Evolutionary conservation across 2,797 vertebrate species (phyloP).

Genomic region (Agapornis canus): DNA sequence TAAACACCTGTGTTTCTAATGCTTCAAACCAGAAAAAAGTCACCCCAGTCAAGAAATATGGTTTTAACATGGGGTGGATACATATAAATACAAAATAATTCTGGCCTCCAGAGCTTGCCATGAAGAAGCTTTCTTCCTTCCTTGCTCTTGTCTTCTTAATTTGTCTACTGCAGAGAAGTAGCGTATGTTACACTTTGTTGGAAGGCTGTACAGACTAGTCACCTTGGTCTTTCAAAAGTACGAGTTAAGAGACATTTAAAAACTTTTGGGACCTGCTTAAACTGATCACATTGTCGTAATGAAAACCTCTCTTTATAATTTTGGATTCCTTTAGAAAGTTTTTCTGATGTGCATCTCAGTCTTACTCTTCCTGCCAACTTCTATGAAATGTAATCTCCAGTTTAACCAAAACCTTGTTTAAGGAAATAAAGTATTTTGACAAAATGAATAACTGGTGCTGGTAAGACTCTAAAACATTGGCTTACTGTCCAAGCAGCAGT

Average conservation of each 20-base stretch:
- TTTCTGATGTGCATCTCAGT: background rate
- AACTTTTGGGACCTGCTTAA: background rate
- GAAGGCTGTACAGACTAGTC: background rate
- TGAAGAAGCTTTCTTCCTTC: background rate
- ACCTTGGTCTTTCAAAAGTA: background rate
- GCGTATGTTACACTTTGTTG: background rate
- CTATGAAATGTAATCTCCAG: background rate
- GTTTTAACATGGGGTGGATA: background rate
- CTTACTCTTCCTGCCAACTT: background rate
- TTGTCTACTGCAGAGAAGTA: background rate
- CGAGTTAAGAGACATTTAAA: background rate
- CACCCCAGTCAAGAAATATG: accelerated
- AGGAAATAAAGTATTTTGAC: background rate
- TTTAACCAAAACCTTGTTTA: background rate
- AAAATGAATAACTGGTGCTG: background rate
- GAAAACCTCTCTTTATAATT: background rate
- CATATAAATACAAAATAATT: background rate
- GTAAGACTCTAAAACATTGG: background rate
- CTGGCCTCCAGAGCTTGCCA: background rate
- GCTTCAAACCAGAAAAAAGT: background rate
- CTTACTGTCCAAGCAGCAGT: background rate
- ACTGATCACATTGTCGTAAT: background rate
- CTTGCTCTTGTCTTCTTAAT: background rate
- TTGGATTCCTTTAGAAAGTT: background rate
- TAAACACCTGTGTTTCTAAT: background rate